Evolutionary conservation across 30 jellyfish, hydroid and myxozoan species (phyloP), one percentile per base, ranked within the genome.

Genomic region (Clytia hemisphaerica): DNA sequence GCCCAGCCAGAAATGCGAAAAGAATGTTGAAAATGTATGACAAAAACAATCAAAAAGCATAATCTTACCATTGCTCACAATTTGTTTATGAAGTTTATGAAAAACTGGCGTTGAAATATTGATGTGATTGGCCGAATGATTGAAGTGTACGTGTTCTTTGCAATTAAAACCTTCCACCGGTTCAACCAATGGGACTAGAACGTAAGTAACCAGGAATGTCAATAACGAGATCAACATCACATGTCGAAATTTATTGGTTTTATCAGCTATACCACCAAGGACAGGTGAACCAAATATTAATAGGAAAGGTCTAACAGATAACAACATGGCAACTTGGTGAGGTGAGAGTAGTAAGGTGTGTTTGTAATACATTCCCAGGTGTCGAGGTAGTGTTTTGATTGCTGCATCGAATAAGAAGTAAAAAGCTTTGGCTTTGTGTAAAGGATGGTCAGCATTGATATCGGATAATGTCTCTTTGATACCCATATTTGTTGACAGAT

Each of bases 291-390:
- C 93, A 59, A 84, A 19, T 46, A 84, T 40, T 16, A 84, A 71
- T 38, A 88, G 67, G 53, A 70, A 22, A 12, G 89, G 89, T 32
- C 95, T 50, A 16, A 65, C 76, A n/a, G 93, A 79, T 45, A 84
- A 37, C 46, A 84, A 54, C 14, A 77, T 27, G 2, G 79, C 82
- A 1, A 76, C 84, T 65, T 84, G 95, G 3, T 60, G 66, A 29
- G 95, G 95, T 10, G 95, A 76, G 49, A 84, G 64, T 61, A 76
- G 72, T 57, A 84, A 59, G 2, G 89, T 85, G 71, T 84, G 95
- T 48, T 84, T 84, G 61, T 67, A 84, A 55, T 73, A 84, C 36
- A 84, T 77, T 54, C 60, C 91, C 55, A 84, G 68, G 60, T 84
- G 77, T 16, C 93, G 89, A 58, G 71, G 44, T 61, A 84, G 67